Base-by-base conservation (phyloP, 1,140 invertebrate genomes). In the Drosophila simulans region DNA sequence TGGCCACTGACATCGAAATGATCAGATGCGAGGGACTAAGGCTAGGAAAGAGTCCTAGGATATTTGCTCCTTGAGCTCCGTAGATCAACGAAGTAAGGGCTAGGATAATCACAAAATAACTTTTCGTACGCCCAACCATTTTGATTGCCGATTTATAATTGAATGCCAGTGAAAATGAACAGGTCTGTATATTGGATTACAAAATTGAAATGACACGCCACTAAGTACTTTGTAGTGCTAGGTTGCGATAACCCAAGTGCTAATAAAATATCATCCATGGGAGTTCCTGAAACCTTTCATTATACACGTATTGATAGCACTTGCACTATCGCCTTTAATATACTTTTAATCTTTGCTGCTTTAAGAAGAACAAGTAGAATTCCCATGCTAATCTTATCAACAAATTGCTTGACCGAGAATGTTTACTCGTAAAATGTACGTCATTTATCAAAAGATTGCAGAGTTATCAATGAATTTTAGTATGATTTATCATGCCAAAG, bases 1-100 rank as follows among this genome's bases (percentile, higher is more conserved):
- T 73, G 7, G 68, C 57, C 46, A 80, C 59, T 7, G 90, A 77
- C 81, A 89, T 86, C 39, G 89, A 75, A 0, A 91, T 31, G 12
- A 91, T 89, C 20, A 91, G 48, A 66, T 91, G 89, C 3, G 86
- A 91, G 5, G 65, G 79, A 55, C 86, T 81, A 27, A 72, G 70
- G 27, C 42, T 46, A 0, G 42, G 27, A 20, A 48, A 58, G 4
- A 58, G 31, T 22, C 56, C 56, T 7, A 58, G 43, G 5, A 48
- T 58, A 20, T 48, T 58, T 11, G 56, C 42, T 12, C 49, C 3
- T 3, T 51, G 11, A 20, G 15, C 11, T 51, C 31, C 49, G 17
- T 20, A 20, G 0, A 31, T 35, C 13, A 51, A 1, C 3, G 4
- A 12, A 17, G n/a, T 35, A 5, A 51, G 8, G 1, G n/a, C 1